Evolutionary conservation across 1,140 invertebrate species (phyloP), one percentile per base, ranked within the genome.

Genomic region (Nymphalis io): DNA sequence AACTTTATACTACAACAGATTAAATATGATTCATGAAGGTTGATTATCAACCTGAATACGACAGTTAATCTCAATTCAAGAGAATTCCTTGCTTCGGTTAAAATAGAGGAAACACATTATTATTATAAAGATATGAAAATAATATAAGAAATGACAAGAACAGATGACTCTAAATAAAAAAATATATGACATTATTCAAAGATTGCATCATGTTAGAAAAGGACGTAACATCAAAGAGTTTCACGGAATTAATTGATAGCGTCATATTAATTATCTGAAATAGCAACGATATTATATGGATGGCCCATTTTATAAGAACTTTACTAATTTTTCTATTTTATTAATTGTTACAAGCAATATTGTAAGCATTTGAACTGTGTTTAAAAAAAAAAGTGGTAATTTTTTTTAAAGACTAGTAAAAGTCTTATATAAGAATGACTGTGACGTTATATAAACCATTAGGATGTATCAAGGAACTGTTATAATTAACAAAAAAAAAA

Each of bases 191-290:
- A 74, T 74, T 53, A 55, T 38, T 74, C 65, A 74, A 63, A 8
- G 44, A 46, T 46, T 46, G 44, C 44, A 5, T 46, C 44, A 46
- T n/a, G n/a, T 16, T 16, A 16, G 15, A 46, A 46, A 46, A 15
- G 2, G 66, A 63, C 27, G 46, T 18, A 78, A 83, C 80, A 79
- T 84, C 80, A 82, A 81, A 84, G 80, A 76, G 78, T 79, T 67
- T 69, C 60, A 74, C 27, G 27, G 27, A 33, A 75, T 80, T 72
- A 76, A 84, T 84, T 79, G 75, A 82, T 82, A 74, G 72, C 68
- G 66, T 68, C 76, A 79, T 79, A 81, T 82, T 79, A 75, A 69
- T 84, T 80, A 16, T n/a, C 1, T n/a, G n/a, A 46, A 8, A n/a
- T n/a, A n/a, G 40, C 27, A 8, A 33, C 27, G 27, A 33, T 33